Evolutionary conservation across 2,888 invertebrate species (phyloP), one percentile per base, ranked within the genome.

Genomic region (Ophion costatus): DNA sequence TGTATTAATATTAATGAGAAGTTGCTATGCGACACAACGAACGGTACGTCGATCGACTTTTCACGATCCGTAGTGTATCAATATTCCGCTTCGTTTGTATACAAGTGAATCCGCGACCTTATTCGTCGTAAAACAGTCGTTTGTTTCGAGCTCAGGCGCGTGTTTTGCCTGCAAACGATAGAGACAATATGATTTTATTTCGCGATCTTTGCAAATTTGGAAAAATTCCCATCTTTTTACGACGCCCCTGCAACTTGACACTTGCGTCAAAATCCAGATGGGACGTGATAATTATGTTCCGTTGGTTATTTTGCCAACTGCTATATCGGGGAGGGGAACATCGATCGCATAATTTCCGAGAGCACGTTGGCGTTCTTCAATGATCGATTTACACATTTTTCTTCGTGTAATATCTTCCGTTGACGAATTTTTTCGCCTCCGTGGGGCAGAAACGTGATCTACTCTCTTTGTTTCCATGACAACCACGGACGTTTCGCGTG

Each of bases 1-100:
- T 71, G 22, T 84, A 71, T 67, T 78, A 20, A 63, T 86, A 70
- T 33, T 85, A 61, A n/a, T 82, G 57, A 59, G 64, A 22, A 79
- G 64, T 14, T 86, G 86, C 42, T 84, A 38, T 20, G 80, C 78
- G 56, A 80, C 76, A n/a, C 78, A 86, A 71, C 80, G 86, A 81
- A 86, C 78, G 80, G 86, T 86, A 83, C 7, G 86, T 81, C 29
- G 20, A 64, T 59, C 22, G 59, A 22, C 51, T 82, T 33, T 33
- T 29, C 14, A 24, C 5, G 59, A 29, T 79, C 14, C 20, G 29
- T 7, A 63, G 64, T 33, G 42, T 38, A 42, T 56, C 1, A 24
- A 56, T 69, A 73, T 64, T 66, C 14, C 20, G 56, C 29, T 22
- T 17, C n/a, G 24, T 42, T 63, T 51, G 61, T 75, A n/a, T 75